Base-by-base conservation (phyloP, 2,797 vertebrate species). In the Sebastes nivosus region DNA sequence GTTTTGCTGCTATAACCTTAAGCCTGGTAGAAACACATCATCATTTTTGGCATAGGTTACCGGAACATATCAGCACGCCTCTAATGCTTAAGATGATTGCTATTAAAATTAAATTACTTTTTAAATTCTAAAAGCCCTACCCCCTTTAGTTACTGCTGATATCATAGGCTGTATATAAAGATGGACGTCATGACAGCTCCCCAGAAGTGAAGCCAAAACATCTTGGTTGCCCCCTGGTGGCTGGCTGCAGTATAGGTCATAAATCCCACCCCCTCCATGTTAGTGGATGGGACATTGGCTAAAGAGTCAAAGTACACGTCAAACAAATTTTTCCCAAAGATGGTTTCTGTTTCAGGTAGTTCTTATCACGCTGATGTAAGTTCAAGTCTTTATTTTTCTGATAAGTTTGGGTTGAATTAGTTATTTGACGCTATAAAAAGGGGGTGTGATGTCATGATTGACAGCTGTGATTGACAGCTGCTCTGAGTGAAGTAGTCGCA, bases 311-410 rank as follows among this genome's bases (percentile, higher is more conserved):
- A 20, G 18, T 50, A 50, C 46, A 50, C 46, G 18, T 50, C 46
- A 50, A 50, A 50, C 46, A 20, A 50, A n/a, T 50, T 9, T 20
- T 50, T n/a, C 46, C 18, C 46, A 52, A 52, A 52, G 46, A 52
- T 0, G 46, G 18, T n/a, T 52, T 52, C 46, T n/a, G 3, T 50
- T 52, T 52, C 0, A 52, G 18, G 4, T n/a, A 1, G 8, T 20
- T 52, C 18, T 52, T 52, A 52, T 52, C 46, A 52, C 18, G 8
- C 7, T n/a, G 18, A 4, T 52, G 46, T 52, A n/a, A 0, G 4
- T 52, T 52, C 46, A 52, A 52, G 18, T 52, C 8, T 52, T 50
- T n/a, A 52, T 52, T 52, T 20, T 52, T 52, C 8, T 52, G 46
- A n/a, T 52, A 52, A 52, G 8, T 20, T 52, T 52, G 46, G 18